These are phyloP conservation scores for Callyntrura guangdongensis DNA, from an alignment of 2,888 invertebrate species.

Conservation along the genomic window DNA sequence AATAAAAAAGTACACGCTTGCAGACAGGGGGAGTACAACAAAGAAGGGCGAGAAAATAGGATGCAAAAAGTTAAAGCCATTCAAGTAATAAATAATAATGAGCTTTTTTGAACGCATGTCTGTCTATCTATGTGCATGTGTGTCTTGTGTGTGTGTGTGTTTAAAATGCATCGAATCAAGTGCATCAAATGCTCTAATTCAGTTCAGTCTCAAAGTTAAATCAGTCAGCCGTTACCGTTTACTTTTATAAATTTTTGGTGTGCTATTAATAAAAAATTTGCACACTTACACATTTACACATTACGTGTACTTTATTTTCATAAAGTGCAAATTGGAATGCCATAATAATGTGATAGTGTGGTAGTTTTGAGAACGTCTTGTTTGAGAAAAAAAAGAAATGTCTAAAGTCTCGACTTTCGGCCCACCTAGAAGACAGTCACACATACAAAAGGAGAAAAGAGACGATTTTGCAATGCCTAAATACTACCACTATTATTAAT, in stretches of 20 bases:
- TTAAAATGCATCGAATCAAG: constrained; percentile 76
- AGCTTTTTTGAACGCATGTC: neutral
- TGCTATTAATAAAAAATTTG: constrained; percentile 3
- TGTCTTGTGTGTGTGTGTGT: constrained; percentile 21
- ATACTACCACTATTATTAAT: too few species aligned
- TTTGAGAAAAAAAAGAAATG: constrained; percentile 2
- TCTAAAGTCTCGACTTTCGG: neutral
- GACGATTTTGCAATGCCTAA: neutral
- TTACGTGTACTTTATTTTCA: neutral
- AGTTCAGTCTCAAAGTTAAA: constrained; percentile 45
- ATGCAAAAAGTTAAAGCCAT: constrained; percentile 30
- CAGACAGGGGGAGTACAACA: neutral
- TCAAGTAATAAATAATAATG: neutral
- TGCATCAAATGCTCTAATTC: constrained; percentile 77
- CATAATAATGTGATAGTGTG: neutral
- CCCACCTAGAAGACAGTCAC: constrained; percentile 1
- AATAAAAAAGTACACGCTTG: constrained; percentile 42
- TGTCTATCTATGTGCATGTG: constrained; percentile 13
- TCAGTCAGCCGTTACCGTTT: constrained; percentile 43
- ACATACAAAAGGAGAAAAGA: neutral
- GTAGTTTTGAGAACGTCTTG: neutral
- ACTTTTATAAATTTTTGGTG: neutral
- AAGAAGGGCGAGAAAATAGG: constrained; percentile 4
- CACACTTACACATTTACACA: neutral
- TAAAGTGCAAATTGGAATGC: neutral